Evolutionary conservation across 2,113 vertebrate species (phyloP), one percentile per base, ranked within the genome.

Genomic region (Electrona antarctica): DNA sequence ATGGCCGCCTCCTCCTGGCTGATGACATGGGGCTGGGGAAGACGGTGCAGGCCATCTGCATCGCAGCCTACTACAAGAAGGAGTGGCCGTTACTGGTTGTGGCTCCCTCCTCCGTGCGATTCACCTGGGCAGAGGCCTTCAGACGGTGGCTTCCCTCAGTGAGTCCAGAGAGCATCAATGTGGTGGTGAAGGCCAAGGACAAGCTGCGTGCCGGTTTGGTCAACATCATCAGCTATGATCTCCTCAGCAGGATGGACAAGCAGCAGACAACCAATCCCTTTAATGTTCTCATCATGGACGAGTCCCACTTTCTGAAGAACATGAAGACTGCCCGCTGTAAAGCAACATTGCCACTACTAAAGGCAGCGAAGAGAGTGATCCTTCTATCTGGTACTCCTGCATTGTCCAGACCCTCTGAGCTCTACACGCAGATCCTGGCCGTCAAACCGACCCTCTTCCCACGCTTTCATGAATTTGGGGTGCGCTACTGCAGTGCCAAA

Each of bases 21-120:
- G 98, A 99, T 71, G 98, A 99, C 88, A 99, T 99, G 98, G 98
- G 98, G 15, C 90, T 99, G 82, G 98, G 98, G 63, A 99, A 99
- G 90, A 99, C 97, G 0, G 87, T 99, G 63, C 98, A 99, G 89
- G 97, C 98, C 6, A 98, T 99, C 91, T 98, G 97, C 29, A 95
- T 99, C n/a, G 96, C 96, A 1, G 95, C 96, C 0, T 96, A 94
- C 82, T 99, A 98, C 89, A 93, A 62, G 77, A 91, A 92, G 33
- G 98, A 99, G 62, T 98, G 97, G 98, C 98, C 98, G 0, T 85
- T 99, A 70, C 92, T 99, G 52, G 96, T 97, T 73, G 94, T 98
- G 77, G 87, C 95, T 1, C 98, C 97, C 0, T 99, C 97, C 1
- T 98, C 98, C 0, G 96, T 99, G 51, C 93, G 96, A 76, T 99